phyloP scores from a whole-genome alignment of 2,113 vertebrate genomes.

The Phainopepla nitens region DNA sequence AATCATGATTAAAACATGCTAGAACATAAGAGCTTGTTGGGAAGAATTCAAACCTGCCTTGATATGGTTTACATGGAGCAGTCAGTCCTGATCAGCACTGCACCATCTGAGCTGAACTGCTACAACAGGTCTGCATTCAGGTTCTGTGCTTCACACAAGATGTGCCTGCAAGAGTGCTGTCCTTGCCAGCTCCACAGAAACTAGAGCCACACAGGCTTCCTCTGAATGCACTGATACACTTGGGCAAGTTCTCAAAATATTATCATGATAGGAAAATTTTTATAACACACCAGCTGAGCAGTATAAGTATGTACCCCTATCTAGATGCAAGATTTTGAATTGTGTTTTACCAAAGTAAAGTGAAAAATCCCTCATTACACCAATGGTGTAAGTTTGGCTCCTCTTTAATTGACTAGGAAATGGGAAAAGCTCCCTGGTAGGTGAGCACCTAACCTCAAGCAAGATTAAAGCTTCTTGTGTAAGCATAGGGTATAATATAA shows the following conservation, averaged over 20 bases:
- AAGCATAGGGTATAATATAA: not conserved
- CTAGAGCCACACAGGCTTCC: not conserved
- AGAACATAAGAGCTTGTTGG: not conserved
- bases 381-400: not conserved
- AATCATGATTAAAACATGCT: not conserved
- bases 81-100: not conserved
- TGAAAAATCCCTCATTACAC: not conserved
- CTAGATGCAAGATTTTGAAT: not conserved
- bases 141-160: not conserved
- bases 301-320: not conserved
- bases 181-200: not conserved
- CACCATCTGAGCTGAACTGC: not conserved
- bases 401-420: not conserved
- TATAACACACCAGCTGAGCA: not conserved
- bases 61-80: not conserved
- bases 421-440: not conserved
- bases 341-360: not conserved
- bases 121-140: not conserved
- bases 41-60: not conserved
- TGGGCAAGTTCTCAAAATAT: not conserved
- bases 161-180: not conserved
- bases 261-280: not conserved
- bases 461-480: not conserved
- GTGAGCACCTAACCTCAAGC: not conserved
- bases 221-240: not conserved